Base-by-base conservation (phyloP, 2,797 vertebrate genomes). In the Rhinella marina region DNA sequence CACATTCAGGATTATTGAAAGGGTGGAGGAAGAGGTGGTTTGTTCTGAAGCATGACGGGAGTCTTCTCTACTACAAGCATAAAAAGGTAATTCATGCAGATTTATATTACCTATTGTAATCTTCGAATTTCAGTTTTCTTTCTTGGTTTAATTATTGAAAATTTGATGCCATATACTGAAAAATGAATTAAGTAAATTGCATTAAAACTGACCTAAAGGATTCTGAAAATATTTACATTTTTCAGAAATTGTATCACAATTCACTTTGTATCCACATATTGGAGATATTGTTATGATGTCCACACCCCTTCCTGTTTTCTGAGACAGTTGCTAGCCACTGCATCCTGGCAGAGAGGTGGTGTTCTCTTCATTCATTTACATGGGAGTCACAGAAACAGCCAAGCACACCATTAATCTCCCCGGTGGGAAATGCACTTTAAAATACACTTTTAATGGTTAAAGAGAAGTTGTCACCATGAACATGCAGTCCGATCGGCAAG, bases 21-120 rank as follows among this genome's bases (percentile, higher is more conserved):
- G 96, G 97, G 59, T 98, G 97, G 97, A 97, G 97, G 90, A 98
- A 97, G 92, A 96, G 97, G 82, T 98, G 97, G 97, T 98, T 98
- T 88, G 96, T 98, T 17, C 93, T 98, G 77, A 96, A 96, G 59
- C 96, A 97, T 12, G 95, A 97, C n/a, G 95, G 96, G 82, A 96
- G 93, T 85, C 95, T 99, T 1, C 94, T 94, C 87, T 98, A 98
- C 93, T 97, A 97, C 93, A 96, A 95, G 88, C 96, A 97, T 84
- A 98, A 96, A 91, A 96, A 96, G 95, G 97, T 98, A 92, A 95
- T 1, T 62, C 7, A 48, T 73, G 7, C 70, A 64, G 21, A 64
- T n/a, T 29, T 70, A 32, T 32, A 16, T 19, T 1, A 12, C 7
- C 29, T 14, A 9, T 3, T 16, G 68, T 23, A 11, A 64, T 11